A percentile compares a stretch with the other conserved stretches of the same genome.
Evolutionary conservation across 2,888 invertebrate genomes (phyloP).

Genomic region (Drosophila fulvimacula): DNA sequence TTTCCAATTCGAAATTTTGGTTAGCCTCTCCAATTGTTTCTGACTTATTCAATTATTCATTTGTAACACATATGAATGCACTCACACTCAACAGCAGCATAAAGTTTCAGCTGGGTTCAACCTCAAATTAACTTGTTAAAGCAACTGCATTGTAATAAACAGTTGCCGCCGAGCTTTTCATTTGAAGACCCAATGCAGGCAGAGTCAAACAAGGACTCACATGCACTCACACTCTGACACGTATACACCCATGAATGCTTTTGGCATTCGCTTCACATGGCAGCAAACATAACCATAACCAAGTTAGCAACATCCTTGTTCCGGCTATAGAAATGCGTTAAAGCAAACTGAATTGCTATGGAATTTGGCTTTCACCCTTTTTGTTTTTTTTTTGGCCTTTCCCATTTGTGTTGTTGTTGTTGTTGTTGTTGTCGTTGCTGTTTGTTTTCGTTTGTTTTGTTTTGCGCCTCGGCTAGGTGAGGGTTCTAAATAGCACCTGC

Average conservation of each 20-base stretch:
- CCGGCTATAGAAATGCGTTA: constrained; percentile 76
- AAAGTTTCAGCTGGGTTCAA: constrained; percentile 8
- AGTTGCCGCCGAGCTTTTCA: constrained; percentile 40
- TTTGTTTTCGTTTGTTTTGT: constrained; percentile 10
- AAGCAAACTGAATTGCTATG: constrained; percentile 58
- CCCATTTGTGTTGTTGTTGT: background rate
- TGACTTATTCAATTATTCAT: background rate
- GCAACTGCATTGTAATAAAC: constrained; percentile 48
- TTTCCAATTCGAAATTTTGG: too few relatives aligned
- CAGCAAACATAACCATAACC: constrained; percentile 70
- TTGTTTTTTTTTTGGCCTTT: constrained; percentile 11
- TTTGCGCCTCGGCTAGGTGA: constrained; percentile 18
- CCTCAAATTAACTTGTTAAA: constrained; percentile 23
- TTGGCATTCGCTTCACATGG: constrained; percentile 30
- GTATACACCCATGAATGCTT: constrained; percentile 16
- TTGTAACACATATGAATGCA: constrained; percentile 9
- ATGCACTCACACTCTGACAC: background rate
- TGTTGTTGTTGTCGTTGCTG: constrained; percentile 8
- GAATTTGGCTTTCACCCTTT: constrained; percentile 69
- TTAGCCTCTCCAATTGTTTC: too few relatives aligned
- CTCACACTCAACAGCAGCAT: background rate
- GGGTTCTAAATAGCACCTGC: constrained; percentile 43
- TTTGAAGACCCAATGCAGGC: constrained; percentile 23
- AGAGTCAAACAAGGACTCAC: background rate
- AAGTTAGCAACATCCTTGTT: constrained; percentile 73